Base-by-base conservation (phyloP, 2,888 invertebrate genomes). In the Netelia virgata region DNA sequence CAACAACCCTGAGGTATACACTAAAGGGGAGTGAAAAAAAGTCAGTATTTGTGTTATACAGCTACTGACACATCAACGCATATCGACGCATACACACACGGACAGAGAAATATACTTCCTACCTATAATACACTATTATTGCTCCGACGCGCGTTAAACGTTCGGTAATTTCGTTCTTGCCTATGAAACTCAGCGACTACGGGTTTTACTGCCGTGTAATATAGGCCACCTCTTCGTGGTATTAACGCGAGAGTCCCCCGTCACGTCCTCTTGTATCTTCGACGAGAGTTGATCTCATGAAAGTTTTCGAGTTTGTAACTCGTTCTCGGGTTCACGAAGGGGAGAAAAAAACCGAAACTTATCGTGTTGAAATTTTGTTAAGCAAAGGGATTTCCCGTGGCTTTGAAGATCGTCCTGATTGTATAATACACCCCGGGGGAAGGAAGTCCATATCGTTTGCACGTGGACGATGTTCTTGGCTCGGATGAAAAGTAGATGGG, bases 341-440 rank as follows among this genome's bases (percentile, higher is more conserved):
- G 36, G 8, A 8, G 28, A n/a, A 41, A 47, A 47, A 47, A 10
- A 10, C 1, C 3, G 14, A 61, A 59, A 36, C 16, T 83, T 28
- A 9, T 14, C 36, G 28, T 53, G 11, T 61, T 55, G 73, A 63
- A 74, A 69, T 83, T 78, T 78, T 36, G 63, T 74, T 59, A 47
- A 57, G 69, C 64, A 61, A 28, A 63, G 68, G 66, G 72, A 72
- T 28, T 53, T 5, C 68, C 59, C 23, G 61, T 82, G n/a, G 43
- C 66, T 50, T 68, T 23, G 66, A 59, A 72, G 50, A 18, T 57
- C 18, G 18, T 53, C 16, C 64, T 57, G 28, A 36, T 82, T 50
- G 36, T 16, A 64, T 43, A 18, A 43, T 81, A 47, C 43, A 64
- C 10, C 63, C 55, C 10, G 55, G 16, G 16, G 23, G 55, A 6